phyloP scores from a whole-genome alignment of 2,888 invertebrate genomes.

The Bedellia somnulentella region DNA sequence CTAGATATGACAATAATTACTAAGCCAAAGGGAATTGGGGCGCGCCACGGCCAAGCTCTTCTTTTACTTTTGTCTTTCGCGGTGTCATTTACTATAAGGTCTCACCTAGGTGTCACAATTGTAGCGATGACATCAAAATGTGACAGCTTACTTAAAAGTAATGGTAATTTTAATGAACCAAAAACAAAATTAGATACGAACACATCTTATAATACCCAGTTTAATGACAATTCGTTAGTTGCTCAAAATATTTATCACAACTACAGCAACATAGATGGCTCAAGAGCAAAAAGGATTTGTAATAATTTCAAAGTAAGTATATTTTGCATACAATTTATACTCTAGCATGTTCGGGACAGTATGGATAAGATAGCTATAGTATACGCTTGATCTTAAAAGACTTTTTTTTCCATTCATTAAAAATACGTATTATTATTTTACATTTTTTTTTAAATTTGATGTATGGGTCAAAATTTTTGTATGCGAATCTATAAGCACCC shows the following conservation, averaged over 20 bases:
- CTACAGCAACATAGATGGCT: background rate
- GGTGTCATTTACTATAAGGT: conserved; percentile 17
- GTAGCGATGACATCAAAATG: conserved; percentile 25
- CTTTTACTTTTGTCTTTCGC: conserved; percentile 26
- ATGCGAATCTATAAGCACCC: too few species aligned
- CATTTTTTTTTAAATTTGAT: too few species aligned
- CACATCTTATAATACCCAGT: background rate
- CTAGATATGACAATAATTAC: too few species aligned
- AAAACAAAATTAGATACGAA: background rate
- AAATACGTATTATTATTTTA: too few species aligned
- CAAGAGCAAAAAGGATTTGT: background rate
- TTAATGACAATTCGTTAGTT: background rate
- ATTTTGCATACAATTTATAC: too few species aligned
- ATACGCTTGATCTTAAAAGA: too few species aligned
- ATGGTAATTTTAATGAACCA: background rate
- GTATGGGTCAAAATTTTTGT: too few species aligned
- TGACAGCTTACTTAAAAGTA: background rate
- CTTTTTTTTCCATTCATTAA: too few species aligned
- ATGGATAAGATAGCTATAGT: too few species aligned
- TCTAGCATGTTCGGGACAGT: too few species aligned
- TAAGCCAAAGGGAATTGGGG: conserved; percentile 20
- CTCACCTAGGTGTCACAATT: conserved; percentile 25
- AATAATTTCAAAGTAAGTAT: background rate
- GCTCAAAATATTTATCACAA: too few species aligned
- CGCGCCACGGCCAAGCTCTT: conserved; percentile 24